Evolutionary conservation across 2,113 vertebrate genomes (phyloP), one percentile per base, ranked within the genome.

Genomic region (Chloropsis cyanopogon): DNA sequence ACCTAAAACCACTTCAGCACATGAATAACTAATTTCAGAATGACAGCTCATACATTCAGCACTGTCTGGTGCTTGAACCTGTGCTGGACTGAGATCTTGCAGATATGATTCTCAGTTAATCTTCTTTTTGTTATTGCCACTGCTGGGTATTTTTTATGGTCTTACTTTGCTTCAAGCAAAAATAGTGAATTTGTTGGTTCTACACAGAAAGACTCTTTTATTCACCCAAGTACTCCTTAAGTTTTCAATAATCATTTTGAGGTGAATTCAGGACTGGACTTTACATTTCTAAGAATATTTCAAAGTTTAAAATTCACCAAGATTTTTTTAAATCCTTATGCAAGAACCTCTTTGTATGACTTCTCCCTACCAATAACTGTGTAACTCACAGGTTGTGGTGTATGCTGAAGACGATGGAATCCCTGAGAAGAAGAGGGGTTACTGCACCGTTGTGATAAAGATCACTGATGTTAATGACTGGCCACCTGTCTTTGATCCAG

Each of bases 341-440:
- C 31, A 82, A 60, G 17, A 46, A n/a, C 6, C 22, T 61, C 14
- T 59, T 72, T 56, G 31, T 56, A 2, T 63, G 76, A 57, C 57
- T 80, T 70, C 66, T 60, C 21, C 20, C 57, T 31, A 21, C 20
- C 16, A 35, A 4, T 39, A 83, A 69, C 25, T 76, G 33, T 79
- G 37, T 39, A 35, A 76, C 46, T 72, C n/a, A 3, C 85, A 97
- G 97, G 29, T 97, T 86, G 95, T 97, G 47, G 56, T 97, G 25
- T 96, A 94, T 78, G 97, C 96, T 86, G 97, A 97, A 88, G 96
- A 97, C 22, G 59, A 96, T 78, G 96, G 97, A 39, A 77, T 92
- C 52, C 96, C 96, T 25, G 93, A 96, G 81, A 97, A 93, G 91
- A 97, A 96, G 63, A 96, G 89, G 52, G 97, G 92, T 47, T 97